These are phyloP conservation scores for Penaeus vannamei DNA, from an alignment of 1,140 invertebrate genomes.

Conservation along the genomic window DNA sequence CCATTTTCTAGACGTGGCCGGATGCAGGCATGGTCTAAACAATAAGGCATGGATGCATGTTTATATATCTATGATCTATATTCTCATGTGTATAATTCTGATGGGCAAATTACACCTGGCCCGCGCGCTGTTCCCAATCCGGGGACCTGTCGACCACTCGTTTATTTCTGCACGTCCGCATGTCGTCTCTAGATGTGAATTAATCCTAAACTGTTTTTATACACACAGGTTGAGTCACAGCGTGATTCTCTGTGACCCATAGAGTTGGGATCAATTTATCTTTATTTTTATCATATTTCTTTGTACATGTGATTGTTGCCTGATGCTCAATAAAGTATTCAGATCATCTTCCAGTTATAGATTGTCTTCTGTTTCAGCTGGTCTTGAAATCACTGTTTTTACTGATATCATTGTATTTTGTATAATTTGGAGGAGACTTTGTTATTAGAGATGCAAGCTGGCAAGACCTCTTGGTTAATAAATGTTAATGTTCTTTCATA, in stretches of 20 bases:
- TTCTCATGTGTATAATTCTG: slow-evolving; percentile 1
- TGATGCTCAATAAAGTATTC: not conserved
- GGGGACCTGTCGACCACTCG: not conserved
- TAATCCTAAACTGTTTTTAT: not conserved
- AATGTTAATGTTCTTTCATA: too few species aligned
- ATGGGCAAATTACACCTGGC: too few species aligned
- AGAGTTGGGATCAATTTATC: not conserved
- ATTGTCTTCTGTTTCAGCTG: not conserved
- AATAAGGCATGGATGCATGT: slow-evolving; percentile 50
- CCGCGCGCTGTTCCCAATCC: too few species aligned
- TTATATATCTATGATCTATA: not conserved
- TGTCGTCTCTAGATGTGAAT: slow-evolving; percentile 55
- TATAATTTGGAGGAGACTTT: not conserved
- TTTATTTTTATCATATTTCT: not conserved
- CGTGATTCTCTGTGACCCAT: not conserved
- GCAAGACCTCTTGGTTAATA: not conserved
- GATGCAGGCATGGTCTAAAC: slow-evolving; percentile 60
- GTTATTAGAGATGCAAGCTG: not conserved
- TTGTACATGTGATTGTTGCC: not conserved
- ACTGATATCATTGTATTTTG: not conserved
- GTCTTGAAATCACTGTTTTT: too few species aligned
- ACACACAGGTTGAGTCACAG: not conserved
- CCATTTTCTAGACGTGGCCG: slow-evolving; percentile 60
- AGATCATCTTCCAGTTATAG: not conserved
- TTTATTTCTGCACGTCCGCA: slow-evolving; percentile 57